Conservation (phyloP, 2,797 vertebrate species). For the Muraenolepis orangiensis region DNA sequence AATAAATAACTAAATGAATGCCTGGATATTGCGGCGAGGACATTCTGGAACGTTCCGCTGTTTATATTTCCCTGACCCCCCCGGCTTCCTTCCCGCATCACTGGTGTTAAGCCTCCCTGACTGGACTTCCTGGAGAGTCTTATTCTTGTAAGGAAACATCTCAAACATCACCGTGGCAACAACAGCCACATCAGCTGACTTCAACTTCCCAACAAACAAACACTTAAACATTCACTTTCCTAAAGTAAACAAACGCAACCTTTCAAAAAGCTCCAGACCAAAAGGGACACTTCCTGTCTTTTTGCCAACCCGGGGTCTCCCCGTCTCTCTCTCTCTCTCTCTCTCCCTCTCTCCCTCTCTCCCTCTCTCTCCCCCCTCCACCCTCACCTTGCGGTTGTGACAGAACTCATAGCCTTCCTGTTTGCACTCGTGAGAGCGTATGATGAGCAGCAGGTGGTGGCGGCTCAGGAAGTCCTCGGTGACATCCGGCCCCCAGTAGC, state of each 20-base stretch:
- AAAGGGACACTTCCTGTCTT: background rate
- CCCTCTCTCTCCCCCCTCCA: background rate
- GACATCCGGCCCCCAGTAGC: slow-evolving; percentile 92
- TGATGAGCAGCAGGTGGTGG: slow-evolving; percentile 84
- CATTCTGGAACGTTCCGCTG: background rate
- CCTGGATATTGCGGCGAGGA: background rate
- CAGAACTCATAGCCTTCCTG: slow-evolving; percentile 94
- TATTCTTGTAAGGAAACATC: background rate
- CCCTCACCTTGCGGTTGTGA: slow-evolving; percentile 83
- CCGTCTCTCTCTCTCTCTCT: background rate
- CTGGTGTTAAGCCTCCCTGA: background rate
- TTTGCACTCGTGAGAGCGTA: slow-evolving; percentile 95
- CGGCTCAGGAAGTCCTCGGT: slow-evolving; percentile 81
- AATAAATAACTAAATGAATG: background rate
- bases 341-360: background rate
- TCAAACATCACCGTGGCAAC: background rate
- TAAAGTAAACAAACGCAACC: background rate
- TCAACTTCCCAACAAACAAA: no score
- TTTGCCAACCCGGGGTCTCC: background rate
- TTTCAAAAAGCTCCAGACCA: background rate
- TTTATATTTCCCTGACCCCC: background rate
- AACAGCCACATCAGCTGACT: background rate
- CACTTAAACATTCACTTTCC: background rate
- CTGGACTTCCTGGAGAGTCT: background rate
- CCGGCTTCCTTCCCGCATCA: background rate